Conservation (phyloP, 35 echinoderm and acorn worm genomes). For the Ophioderma brevispina region DNA sequence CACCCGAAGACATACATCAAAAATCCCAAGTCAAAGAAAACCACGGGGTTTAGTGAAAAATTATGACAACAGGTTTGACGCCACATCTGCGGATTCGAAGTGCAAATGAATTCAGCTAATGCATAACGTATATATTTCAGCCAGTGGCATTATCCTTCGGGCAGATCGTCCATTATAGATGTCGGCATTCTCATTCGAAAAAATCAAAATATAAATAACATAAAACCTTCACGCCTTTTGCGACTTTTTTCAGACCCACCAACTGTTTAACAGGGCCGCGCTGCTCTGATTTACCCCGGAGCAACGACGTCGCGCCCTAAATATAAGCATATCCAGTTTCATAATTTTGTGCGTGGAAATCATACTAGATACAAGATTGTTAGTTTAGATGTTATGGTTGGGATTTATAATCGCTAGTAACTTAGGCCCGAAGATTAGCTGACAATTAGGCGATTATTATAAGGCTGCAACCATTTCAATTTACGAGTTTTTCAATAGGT, state of each 20-base stretch:
- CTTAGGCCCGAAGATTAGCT: conserved; percentile 1
- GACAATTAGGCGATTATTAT: conserved; percentile 15
- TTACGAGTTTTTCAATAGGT: too few species aligned
- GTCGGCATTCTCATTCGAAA: not conserved
- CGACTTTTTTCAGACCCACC: not conserved
- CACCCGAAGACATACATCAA: not conserved
- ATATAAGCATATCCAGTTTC: not conserved
- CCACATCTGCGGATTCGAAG: not conserved
- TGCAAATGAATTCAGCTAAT: not conserved
- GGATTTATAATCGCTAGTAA: not conserved
- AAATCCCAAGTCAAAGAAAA: not conserved
- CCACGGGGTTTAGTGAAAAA: not conserved
- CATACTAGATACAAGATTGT: not conserved
- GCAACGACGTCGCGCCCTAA: not conserved
- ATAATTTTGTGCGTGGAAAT: not conserved
- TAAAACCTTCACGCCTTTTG: not conserved
- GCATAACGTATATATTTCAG: not conserved
- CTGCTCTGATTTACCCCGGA: not conserved
- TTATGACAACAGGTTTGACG: not conserved
- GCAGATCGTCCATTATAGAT: not conserved
- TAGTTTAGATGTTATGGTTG: not conserved
- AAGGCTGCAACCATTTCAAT: not conserved
- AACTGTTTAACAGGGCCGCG: conserved; percentile 2
- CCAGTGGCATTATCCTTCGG: not conserved
- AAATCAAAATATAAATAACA: conserved; percentile 16